A percentile compares a stretch with the other conserved stretches of the same genome.
phyloP scores from a whole-genome alignment of 2,888 invertebrate species.

The Ferdinandea cuprea region DNA sequence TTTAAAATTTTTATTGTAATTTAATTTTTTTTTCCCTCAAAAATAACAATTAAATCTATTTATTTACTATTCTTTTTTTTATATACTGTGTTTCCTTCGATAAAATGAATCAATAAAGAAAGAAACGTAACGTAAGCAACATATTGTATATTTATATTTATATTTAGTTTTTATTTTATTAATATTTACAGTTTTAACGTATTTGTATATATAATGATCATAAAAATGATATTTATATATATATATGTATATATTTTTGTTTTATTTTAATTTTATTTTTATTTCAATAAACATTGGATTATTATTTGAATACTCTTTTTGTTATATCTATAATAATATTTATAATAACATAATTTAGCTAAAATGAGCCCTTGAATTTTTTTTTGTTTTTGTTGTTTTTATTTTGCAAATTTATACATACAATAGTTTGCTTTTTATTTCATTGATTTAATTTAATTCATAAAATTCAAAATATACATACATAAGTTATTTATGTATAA shows the following conservation, averaged over 20 bases:
- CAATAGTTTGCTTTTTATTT: constrained; percentile 33
- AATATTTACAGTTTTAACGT: constrained; percentile 67
- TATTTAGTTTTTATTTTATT: constrained; percentile 40
- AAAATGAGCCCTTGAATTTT: constrained; percentile 59
- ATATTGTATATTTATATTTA: constrained; percentile 37
- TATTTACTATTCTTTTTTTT: constrained; percentile 7
- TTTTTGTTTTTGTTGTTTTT: constrained; percentile 26
- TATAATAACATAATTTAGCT: constrained; percentile 65
- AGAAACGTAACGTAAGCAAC: constrained; percentile 48
- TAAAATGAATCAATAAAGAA: constrained; percentile 22
- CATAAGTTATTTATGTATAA: constrained; percentile 35
- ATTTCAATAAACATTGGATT: constrained; percentile 69
- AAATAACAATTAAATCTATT: constrained; percentile 33
- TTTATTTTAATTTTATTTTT: constrained; percentile 36
- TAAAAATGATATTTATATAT: constrained; percentile 66
- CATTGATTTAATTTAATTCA: constrained; percentile 14
- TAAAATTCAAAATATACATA: constrained; percentile 46
- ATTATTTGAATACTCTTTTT: constrained; percentile 58
- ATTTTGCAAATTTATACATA: constrained; percentile 51
- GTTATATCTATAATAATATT: constrained; percentile 11
- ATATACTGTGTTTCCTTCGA: constrained; percentile 6
- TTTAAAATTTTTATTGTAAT: constrained; percentile 10
- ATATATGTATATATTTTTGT: too few species aligned
- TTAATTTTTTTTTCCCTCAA: constrained; percentile 11
- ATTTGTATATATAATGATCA: constrained; percentile 59